Percentiles rank a stretch among this genome's conserved stretches.
These are phyloP conservation scores for Dysdera silvatica DNA, from an alignment of 1,140 invertebrate species.

Conservation along the genomic window DNA sequence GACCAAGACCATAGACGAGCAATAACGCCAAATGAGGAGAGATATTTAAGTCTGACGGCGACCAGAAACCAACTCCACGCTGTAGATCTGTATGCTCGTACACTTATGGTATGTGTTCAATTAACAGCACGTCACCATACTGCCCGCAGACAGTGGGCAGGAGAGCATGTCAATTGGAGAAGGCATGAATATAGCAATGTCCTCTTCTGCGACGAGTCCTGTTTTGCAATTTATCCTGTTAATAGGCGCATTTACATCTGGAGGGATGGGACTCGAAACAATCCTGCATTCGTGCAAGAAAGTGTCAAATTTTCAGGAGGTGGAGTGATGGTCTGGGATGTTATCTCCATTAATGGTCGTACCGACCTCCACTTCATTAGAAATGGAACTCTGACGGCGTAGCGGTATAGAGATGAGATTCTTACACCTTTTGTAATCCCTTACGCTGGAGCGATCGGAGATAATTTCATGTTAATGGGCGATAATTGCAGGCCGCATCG, in stretches of 20 bases:
- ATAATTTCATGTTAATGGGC: background rate
- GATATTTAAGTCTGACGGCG: no score
- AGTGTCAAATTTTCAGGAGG: background rate
- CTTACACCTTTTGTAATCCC: background rate
- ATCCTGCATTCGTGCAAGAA: background rate
- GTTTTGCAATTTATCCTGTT: no score
- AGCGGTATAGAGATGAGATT: background rate
- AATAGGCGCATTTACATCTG: background rate
- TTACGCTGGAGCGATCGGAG: background rate
- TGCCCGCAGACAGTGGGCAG: background rate
- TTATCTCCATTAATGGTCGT: background rate
- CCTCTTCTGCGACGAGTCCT: background rate
- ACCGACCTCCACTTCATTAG: background rate
- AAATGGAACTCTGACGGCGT: background rate
- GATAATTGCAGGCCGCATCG: background rate
- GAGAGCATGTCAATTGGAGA: background rate
- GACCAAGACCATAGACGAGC: no score
- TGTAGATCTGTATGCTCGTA: background rate
- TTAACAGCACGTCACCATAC: background rate
- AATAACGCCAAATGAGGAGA: no score
- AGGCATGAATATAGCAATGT: background rate
- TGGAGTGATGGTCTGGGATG: background rate
- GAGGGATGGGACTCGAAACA: background rate
- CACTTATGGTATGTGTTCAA: background rate
- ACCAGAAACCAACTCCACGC: background rate